Percentiles rank a stretch among this genome's conserved stretches.
These are phyloP conservation scores for Arvicanthis niloticus DNA, from an alignment of 2,113 vertebrate species.

Conservation along the genomic window DNA sequence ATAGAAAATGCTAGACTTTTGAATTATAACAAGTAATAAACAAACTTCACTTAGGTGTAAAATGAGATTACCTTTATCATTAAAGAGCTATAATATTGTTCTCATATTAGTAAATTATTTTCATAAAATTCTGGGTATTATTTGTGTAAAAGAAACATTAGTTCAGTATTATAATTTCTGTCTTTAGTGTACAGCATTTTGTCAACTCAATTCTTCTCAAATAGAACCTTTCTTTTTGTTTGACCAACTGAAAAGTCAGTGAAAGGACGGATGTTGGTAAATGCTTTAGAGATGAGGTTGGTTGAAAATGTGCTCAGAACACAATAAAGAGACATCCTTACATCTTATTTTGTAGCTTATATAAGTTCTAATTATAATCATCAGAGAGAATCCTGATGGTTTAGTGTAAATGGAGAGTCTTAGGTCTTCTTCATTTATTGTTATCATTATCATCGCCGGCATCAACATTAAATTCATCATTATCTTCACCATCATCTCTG, in stretches of 20 bases:
- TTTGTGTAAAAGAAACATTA: neutral
- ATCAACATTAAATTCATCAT: neutral
- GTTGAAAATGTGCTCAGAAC: neutral
- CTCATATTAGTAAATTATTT: neutral
- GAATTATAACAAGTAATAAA: neutral
- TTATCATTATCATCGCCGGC: neutral
- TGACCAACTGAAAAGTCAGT: neutral
- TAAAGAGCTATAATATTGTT: neutral
- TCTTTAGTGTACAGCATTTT: neutral
- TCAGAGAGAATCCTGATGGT: neutral
- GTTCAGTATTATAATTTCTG: neutral
- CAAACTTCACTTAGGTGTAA: neutral
- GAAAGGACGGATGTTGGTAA: neutral
- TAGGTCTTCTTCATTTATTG: neutral
- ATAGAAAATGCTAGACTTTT: neutral
- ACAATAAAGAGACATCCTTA: neutral
- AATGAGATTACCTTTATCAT: neutral
- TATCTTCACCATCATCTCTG: neutral
- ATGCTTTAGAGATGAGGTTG: neutral
- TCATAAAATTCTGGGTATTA: neutral
- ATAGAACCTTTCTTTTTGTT: neutral
- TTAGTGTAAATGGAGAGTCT: neutral
- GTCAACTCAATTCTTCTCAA: neutral
- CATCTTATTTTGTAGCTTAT: constrained; percentile 9
- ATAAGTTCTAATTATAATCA: constrained; percentile 29